phyloP scores from a whole-genome alignment of 2,113 vertebrate species.

The Takifugu bimaculatus region DNA sequence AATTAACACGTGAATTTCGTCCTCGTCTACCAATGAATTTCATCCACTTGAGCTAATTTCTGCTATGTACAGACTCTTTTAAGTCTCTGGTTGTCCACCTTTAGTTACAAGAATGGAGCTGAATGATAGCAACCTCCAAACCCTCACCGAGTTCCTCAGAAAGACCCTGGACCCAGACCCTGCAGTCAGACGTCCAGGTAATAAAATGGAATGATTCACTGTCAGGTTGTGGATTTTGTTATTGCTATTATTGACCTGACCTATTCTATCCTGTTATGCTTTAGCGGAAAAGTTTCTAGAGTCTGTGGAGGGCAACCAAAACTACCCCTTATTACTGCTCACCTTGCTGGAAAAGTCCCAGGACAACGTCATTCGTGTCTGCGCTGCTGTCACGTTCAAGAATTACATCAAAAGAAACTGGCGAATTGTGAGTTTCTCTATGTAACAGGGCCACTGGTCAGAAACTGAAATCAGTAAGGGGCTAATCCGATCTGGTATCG shows the following conservation, averaged over 20 bases:
- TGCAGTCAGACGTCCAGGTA: conserved; percentile 91
- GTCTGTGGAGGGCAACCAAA: conserved; percentile 93
- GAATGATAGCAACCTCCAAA: conserved; percentile 93
- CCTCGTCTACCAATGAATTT: neutral
- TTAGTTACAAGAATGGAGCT: conserved; percentile 83
- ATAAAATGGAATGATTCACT: conserved; percentile 1
- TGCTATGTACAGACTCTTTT: neutral
- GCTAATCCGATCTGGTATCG: too few species aligned
- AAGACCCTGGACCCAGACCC: conserved; percentile 97
- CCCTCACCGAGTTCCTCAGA: conserved; percentile 90
- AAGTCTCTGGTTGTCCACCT: neutral
- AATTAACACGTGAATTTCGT: neutral
- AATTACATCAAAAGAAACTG: conserved; percentile 99
- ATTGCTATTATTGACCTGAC: neutral
- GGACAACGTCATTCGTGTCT: conserved; percentile 94
- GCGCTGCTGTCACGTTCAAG: conserved; percentile 96
- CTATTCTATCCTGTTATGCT: neutral
- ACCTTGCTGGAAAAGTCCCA: conserved; percentile 93
- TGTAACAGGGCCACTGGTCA: neutral
- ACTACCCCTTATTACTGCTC: conserved; percentile 90
- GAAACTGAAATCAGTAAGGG: too few species aligned
- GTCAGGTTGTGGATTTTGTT: neutral
- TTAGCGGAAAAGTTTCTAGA: conserved; percentile 97
- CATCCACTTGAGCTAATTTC: neutral
- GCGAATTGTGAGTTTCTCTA: conserved; percentile 86